These are phyloP conservation scores for Centropyge bicolor DNA, from an alignment of 2,797 vertebrate genomes.

Conservation along the genomic window DNA sequence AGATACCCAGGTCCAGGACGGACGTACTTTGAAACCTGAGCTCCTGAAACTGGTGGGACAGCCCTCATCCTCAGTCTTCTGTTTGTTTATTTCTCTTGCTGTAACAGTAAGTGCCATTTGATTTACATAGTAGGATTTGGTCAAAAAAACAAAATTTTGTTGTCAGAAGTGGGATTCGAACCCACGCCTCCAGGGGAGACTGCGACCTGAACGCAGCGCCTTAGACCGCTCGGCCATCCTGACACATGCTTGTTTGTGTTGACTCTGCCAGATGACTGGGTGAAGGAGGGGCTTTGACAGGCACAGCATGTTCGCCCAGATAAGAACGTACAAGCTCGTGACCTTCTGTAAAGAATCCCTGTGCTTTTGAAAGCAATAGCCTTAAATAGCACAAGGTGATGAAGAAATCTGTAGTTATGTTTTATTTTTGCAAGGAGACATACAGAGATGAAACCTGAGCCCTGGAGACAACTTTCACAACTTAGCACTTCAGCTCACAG, in stretches of 20 bases:
- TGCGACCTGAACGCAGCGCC: conserved; percentile 45
- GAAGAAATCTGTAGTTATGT: neutral
- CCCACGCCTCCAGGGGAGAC: conserved; percentile 52
- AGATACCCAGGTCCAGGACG: neutral
- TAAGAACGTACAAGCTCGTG: conserved; percentile 20
- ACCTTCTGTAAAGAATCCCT: neutral
- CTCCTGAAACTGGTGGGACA: neutral
- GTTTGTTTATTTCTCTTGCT: conserved; percentile 1
- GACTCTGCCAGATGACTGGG: accelerated
- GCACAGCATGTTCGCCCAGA: neutral
- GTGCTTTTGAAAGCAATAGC: conserved; percentile 5
- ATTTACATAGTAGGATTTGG: neutral
- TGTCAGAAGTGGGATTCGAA: conserved; percentile 56
- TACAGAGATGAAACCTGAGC: conserved; percentile 24
- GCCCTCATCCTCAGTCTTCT: neutral
- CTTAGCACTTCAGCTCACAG: neutral
- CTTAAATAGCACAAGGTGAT: neutral
- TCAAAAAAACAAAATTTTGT: accelerated
- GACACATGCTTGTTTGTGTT: neutral
- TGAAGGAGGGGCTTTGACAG: neutral
- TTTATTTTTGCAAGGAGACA: neutral
- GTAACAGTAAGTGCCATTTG: neutral
- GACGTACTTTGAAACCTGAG: conserved; percentile 30
- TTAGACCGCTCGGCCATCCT: conserved; percentile 52
- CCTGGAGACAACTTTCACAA: conserved; percentile 10